phyloP scores from a whole-genome alignment of 2,797 vertebrate genomes.

The Hydrocynus forskahlii region DNA sequence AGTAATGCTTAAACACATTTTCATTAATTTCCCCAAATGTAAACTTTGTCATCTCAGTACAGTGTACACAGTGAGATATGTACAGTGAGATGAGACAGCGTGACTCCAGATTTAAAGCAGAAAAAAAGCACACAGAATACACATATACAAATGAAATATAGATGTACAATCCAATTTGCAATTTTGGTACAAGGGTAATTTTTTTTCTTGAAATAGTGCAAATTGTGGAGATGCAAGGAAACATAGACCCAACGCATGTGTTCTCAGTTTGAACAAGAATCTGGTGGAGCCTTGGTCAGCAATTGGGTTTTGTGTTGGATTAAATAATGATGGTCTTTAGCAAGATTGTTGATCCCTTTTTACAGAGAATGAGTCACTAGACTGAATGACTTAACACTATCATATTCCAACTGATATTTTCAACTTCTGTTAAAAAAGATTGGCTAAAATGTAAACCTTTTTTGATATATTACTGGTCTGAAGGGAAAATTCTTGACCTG shows the following conservation, averaged over 20 bases:
- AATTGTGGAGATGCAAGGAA: background rate
- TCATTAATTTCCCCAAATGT: no score
- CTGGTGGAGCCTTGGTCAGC: no score
- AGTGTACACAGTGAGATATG: no score
- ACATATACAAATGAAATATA: no score
- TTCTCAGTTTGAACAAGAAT: background rate
- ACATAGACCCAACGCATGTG: background rate
- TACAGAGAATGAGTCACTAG: background rate
- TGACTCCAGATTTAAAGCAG: no score
- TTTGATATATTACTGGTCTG: conserved; percentile 26
- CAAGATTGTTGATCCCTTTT: background rate
- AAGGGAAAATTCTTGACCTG: conserved; percentile 19
- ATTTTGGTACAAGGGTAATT: no score
- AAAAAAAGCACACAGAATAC: no score
- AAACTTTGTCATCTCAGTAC: no score
- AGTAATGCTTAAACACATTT: no score
- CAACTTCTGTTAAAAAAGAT: background rate
- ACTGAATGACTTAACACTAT: background rate
- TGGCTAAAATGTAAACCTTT: background rate
- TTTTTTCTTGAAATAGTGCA: no score
- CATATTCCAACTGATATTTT: background rate
- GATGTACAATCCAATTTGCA: no score
- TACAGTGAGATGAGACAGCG: no score
- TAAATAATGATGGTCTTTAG: background rate
- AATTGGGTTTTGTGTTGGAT: background rate